Conservation (phyloP, 2,113 vertebrate genomes). For the Ciconia maguari region DNA sequence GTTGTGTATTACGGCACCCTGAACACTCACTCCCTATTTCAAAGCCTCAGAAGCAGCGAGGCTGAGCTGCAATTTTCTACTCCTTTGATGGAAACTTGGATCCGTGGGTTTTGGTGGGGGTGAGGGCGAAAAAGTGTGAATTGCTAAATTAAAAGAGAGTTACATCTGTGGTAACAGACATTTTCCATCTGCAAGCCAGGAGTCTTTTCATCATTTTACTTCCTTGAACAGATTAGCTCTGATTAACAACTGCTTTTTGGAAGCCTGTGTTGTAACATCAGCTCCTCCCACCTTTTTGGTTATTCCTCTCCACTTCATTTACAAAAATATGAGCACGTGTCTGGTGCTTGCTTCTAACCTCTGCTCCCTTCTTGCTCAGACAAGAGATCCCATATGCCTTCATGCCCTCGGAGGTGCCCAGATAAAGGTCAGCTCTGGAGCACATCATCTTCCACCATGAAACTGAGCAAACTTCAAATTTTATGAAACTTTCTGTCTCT, state of each 20-base stretch:
- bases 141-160: background rate
- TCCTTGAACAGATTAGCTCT: background rate
- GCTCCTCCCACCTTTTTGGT: background rate
- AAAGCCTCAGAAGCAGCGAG: background rate
- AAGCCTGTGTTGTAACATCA: background rate
- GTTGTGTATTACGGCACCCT: background rate
- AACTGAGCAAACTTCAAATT: background rate
- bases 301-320: background rate
- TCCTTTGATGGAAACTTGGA: background rate
- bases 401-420: fast-evolving
- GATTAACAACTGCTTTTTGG: background rate
- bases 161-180: background rate
- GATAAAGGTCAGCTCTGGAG: background rate
- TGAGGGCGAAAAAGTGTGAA: background rate
- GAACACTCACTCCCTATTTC: background rate
- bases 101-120: background rate
- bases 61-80: background rate
- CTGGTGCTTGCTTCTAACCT: background rate
- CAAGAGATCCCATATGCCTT: background rate
- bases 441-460: too few species aligned
- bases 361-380: background rate
- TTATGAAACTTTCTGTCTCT: background rate
- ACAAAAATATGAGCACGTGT: background rate
- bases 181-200: background rate
- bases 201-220: background rate